Base-by-base conservation (phyloP, 2,797 vertebrate genomes). In the Megaceryle alcyon region DNA sequence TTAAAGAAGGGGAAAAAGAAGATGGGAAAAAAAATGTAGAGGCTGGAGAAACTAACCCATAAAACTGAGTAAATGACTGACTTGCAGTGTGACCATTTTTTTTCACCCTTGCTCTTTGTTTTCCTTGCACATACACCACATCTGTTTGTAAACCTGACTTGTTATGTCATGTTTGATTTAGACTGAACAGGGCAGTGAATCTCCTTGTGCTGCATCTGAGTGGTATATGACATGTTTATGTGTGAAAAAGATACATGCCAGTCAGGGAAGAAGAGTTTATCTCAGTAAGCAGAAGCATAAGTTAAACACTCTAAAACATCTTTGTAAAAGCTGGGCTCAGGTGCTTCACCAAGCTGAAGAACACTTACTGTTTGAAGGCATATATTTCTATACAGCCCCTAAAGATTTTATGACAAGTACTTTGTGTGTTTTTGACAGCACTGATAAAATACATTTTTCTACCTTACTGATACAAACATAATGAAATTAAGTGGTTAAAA, bases 91-190 rank as follows among this genome's bases (percentile, higher is more conserved):
- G 37, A 69, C 54, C 2, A 2, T 73, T 25, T 39, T 29, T 73
- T 78, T 64, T 46, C 14, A 76, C 11, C 15, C 44, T 87, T 94
- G 31, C 68, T 33, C 25, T 82, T 81, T 71, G 53, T 85, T 88
- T 87, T 79, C 23, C 7, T 26, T 84, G 31, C 41, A 53, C 37
- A 75, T 41, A 71, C 20, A 75, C 15, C 43, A 18, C 14, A 4
- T 84, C 51, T 77, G 29, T 73, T 96, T 72, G 66, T 59, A 79
- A 87, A 35, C 43, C 14, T 87, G n/a, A 63, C 60, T 91, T 76
- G n/a, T 65, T 85, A 46, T 59, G 64, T 66, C 71, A 31, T 82
- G 29, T 90, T 91, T 82, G 35, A 82, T 91, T 94, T 90, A 87
- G 43, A 18, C 25, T 0, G 6, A 26, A 31, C 35, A 75, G 60